Conservation (phyloP, 2,797 vertebrate species). For the Coendou prehensilis region DNA sequence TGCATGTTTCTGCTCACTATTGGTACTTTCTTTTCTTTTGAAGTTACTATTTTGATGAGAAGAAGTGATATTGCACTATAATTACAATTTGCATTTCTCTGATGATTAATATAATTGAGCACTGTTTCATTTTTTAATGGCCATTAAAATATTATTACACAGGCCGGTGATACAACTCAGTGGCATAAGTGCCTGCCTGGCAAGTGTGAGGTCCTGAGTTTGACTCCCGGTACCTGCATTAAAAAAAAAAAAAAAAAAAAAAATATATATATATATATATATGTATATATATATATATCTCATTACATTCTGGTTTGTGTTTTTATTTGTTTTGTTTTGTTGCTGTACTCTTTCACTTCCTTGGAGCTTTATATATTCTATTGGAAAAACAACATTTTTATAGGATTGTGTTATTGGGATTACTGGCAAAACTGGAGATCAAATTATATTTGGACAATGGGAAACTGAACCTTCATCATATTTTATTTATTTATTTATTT, state of each 20-base stretch:
- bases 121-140: neutral
- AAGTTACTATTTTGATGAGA: neutral
- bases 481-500: neutral
- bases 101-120: neutral
- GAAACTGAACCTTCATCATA: neutral
- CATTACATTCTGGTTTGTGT: neutral
- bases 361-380: neutral
- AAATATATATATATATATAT: too few species aligned
- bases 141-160: neutral
- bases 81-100: conserved; percentile 17
- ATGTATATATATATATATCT: too few species aligned
- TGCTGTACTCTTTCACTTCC: neutral
- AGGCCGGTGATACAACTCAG: too few species aligned
- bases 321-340: neutral
- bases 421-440: neutral
- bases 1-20: neutral
- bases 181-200: too few species aligned
- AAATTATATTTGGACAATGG: neutral
- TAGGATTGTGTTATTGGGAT: neutral
- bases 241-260: too few species aligned
- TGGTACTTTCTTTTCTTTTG: neutral
- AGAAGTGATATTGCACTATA: neutral
- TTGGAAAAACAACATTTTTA: neutral
- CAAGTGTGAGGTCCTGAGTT: too few species aligned
- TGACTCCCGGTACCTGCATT: too few species aligned